A percentile compares a stretch with the other conserved stretches of the same genome.
These are phyloP conservation scores for Iselma pallidipennis DNA, from an alignment of 2,888 invertebrate genomes.

Conservation along the genomic window DNA sequence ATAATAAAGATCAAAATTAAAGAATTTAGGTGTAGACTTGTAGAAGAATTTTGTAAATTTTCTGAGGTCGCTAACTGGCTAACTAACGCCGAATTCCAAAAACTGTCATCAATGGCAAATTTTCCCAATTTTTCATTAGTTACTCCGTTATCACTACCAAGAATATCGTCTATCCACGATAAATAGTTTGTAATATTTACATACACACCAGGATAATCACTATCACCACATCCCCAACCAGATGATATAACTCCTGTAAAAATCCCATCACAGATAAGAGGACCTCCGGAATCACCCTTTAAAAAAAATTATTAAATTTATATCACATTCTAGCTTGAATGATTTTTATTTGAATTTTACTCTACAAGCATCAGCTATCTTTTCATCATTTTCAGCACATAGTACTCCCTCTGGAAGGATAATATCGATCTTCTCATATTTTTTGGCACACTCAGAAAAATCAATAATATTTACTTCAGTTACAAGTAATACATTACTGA, in stretches of 20 bases:
- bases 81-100: too few relatives aligned
- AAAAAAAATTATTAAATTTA: constrained; percentile 14
- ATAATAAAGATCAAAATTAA: too few relatives aligned
- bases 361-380: neutral
- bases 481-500: neutral
- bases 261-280: neutral
- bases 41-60: too few relatives aligned
- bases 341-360: neutral
- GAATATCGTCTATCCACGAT: too few relatives aligned
- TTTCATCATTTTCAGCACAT: neutral
- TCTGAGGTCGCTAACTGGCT: too few relatives aligned
- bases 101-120: too few relatives aligned
- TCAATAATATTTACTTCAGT: neutral
- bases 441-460: neutral
- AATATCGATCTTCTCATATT: neutral
- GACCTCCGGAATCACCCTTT: constrained; percentile 8
- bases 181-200: neutral
- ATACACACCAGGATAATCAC: neutral
- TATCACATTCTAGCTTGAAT: too few relatives aligned
- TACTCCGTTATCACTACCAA: too few relatives aligned
- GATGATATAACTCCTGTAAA: neutral
- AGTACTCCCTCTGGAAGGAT: neutral
- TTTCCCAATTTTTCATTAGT: too few relatives aligned
- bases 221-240: neutral
- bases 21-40: too few relatives aligned